A percentile compares a stretch with the other conserved stretches of the same genome.
Evolutionary conservation across 2,888 invertebrate genomes (phyloP).

Genomic region (Anoncus sp.): DNA sequence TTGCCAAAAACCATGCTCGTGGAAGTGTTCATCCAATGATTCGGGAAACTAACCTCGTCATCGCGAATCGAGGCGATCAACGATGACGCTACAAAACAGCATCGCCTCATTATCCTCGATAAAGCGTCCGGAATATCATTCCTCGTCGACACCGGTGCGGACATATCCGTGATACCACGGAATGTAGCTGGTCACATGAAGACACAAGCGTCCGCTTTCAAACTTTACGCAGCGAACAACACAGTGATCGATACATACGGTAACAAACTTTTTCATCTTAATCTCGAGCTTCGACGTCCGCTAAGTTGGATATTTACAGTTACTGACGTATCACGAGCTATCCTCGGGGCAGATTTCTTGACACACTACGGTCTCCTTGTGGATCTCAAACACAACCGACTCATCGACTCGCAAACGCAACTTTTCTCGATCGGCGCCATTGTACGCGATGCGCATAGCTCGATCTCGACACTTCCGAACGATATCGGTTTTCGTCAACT

Average conservation of each 20-base stretch:
- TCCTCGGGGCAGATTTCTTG: no score
- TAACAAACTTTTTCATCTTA: no score
- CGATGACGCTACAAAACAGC: slow-evolving; percentile 16
- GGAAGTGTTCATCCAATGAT: neutral
- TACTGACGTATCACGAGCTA: no score
- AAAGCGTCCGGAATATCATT: slow-evolving; percentile 12
- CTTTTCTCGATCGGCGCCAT: slow-evolving; percentile 2
- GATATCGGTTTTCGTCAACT: slow-evolving; percentile 5
- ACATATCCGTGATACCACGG: no score
- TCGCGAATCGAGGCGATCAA: slow-evolving; percentile 26
- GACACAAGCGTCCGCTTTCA: slow-evolving; percentile 18
- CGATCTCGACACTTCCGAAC: neutral
- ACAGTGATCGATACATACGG: no score
- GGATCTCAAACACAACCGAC: neutral
- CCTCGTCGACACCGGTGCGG: slow-evolving; percentile 38
- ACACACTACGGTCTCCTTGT: no score
- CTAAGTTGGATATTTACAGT: no score
- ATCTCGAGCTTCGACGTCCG: no score
- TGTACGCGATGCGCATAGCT: neutral
- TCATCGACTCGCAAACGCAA: neutral
- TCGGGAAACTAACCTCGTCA: slow-evolving; percentile 35
- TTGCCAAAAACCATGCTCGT: slow-evolving; percentile 21
- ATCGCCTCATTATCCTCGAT: slow-evolving; percentile 31
- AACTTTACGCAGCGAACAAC: no score
- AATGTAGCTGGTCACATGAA: no score